Base-by-base conservation (phyloP, 2,888 invertebrate species). In the Eurytoma adleriae region DNA sequence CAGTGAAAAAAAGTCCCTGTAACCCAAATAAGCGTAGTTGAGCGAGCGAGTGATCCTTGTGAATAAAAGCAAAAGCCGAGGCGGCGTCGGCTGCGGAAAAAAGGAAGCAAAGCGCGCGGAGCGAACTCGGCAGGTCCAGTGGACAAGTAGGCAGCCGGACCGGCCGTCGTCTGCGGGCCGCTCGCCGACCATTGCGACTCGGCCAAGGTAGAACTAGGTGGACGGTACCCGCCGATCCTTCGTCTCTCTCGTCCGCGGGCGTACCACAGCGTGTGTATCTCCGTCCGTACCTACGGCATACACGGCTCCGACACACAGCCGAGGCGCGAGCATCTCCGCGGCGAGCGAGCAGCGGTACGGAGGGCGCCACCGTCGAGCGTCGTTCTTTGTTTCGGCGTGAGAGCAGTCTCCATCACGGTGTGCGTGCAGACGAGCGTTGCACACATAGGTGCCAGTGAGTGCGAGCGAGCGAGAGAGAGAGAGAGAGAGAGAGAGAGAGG, bases 361-460 rank as follows among this genome's bases (percentile, higher is more conserved):
- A 72, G 16, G 87, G 86, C 88, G 86, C 86, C 64, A 69, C 75
- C 66, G 77, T 86, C 88, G 86, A 68, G 89, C 89, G 89, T 89
- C 89, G 88, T 89, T 89, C 89, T 89, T 89, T 89, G 89, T 89
- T 89, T 89, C 89, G 82, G 77, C 79, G 70, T 77, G 79, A 64
- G 64, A 27, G 66, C 73, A 82, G 79, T 79, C 66, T 77, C 79
- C 76, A 77, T 77, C 76, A 69, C 72, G 69, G 75, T 75, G 56
- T 74, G 62, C 70, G 16, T 14, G 66, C 61, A 52, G 54, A 20
- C 30, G 70, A 16, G 52, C 54, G 64, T n/a, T 16, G 64, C 18
- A n/a, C 14, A 14, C 27, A 27, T 18, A 20, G 5, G 20, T 12
- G 52, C 27, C 20, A 30, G 52, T 2, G 14, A 14, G 61, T 24